Base-by-base conservation (phyloP, 1,140 invertebrate genomes). In the Bombus waltoni region DNA sequence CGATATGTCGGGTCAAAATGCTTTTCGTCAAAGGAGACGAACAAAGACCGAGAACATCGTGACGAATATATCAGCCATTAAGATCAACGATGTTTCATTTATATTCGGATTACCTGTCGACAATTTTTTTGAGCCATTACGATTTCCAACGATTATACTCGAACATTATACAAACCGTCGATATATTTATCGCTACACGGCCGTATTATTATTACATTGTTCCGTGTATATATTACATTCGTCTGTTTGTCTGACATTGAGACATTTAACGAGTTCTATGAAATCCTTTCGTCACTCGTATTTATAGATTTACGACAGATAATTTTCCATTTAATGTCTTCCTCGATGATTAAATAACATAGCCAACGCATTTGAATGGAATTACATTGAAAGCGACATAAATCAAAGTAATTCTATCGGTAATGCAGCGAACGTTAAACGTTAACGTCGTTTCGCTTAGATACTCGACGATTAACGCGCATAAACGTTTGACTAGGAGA, bases 1-100 rank as follows among this genome's bases (percentile, higher is more conserved):
- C 80, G 87, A 87, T 73, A 35, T 75, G 25, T 38, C 65, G 47
- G 70, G 75, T 81, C 68, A 77, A 65, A 66, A 88, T 76, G 77
- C 76, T 88, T 88, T 79, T 75, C 76, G 74, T 66, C 57, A 62
- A 59, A 84, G 72, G 42, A 62, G 65, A 57, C 25, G 44, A 76
- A 88, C 76, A 85, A 88, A 80, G 44, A 40, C 38, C 76, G 40
- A 42, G 38, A 42, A 28, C 22, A 22, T 81, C 47, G 38, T 25
- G 18, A 25, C 71, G 18, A 44, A 22, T 74, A 65, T 71, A 47
- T 57, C 86, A 81, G 81, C 71, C 72, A 59, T 81, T 85, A 75
- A 65, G 44, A n/a, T 18, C 22, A 22, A 18, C 62, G 15, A 40
- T 82, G 25, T 73, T 74, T 57, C 66, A 78, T 87, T 53, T 53